Base-by-base conservation (phyloP, 2,797 vertebrate species). In the Sebastolobus alascanus region DNA sequence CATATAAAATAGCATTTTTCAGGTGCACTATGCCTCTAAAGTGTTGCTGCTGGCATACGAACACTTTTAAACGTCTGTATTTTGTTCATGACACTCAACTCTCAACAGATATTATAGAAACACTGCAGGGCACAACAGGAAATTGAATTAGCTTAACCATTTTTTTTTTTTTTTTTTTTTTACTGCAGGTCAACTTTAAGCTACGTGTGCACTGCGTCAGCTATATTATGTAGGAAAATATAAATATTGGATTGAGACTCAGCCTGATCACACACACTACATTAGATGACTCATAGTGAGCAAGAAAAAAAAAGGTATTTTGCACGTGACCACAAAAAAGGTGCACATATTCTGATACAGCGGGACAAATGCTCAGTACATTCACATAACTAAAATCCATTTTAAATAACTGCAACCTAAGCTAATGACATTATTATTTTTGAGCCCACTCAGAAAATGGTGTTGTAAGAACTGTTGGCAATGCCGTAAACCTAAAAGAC, bases 391-490 rank as follows among this genome's bases (percentile, higher is more conserved):
- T 4, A 52, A 68, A 37, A 22, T 12, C 10, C 16, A 25, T 46
- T 67, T 75, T 5, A 18, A n/a, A 29, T 52, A 10, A 68, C 3
- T 52, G 50, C 16, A 77, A 59, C 20, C 37, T 18, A 0, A 27
- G 76, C 46, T 38, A 22, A 50, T 35, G 5, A 65, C 56, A 75
- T 71, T 64, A 68, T 56, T 69, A 68, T 40, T 73, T 46, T 58
- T 56, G 8, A 61, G 60, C 35, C 31, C 56, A 31, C 68, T 65
- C n/a, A 13, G 50, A 63, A 75, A 37, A 27, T 59, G 52, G 55
- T 77, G 67, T 68, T 70, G 46, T 58, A 77, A 80, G 29, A 75
- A 35, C 46, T 50, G 38, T 64, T 63, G 75, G 82, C 63, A 77
- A 46, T 18, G 50, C 27, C 67, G 13, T 35, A 79, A 67, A 68